Evolutionary conservation across 2,888 invertebrate species (phyloP), one percentile per base, ranked within the genome.

Genomic region (Chorisops tibialis): DNA sequence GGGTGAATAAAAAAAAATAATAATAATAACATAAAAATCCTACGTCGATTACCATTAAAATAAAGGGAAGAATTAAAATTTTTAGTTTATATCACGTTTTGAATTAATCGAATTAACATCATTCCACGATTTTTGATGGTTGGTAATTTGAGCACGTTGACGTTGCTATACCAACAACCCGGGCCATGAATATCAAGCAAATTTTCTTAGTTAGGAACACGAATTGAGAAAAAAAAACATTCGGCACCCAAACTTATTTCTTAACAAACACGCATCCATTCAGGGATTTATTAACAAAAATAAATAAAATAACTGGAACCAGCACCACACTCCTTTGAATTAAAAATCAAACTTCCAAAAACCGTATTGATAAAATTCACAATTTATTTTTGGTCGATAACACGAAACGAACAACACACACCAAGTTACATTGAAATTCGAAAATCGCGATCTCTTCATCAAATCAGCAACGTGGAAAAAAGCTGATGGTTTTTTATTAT

Each of bases 61-160:
- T 22, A 47, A n/a, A 11, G 21, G n/a, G 47, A 30, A 16, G 50
- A 50, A 50, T 35, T 39, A 41, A 54, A n/a, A 54, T 54, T 41
- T 54, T 19, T 41, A 49, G 59, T 64, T 64, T 62, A 60, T 62
- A 62, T 64, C 62, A 62, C 64, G 62, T 62, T 64, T 64, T 64
- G 62, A 64, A 64, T 64, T 64, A 64, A 64, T 60, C 49, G 59
- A 64, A 64, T 62, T 39, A 64, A 59, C 16, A 24, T 41, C 22
- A 18, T 52, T n/a, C 39, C 22, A 21, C 21, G 41, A 37, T 52
- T 56, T 24, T 43, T 56, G 56, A 56, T 56, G 43, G 56, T 56
- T 56, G 45, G 56, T 30, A 45, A 56, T 56, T 45, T 56, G 18
- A 43, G 30, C 30, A 7, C 14, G 43, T 45, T 30, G 24, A 16